These are phyloP conservation scores for Pachycephus smyrnensis DNA, from an alignment of 2,888 invertebrate species.

Conservation along the genomic window DNA sequence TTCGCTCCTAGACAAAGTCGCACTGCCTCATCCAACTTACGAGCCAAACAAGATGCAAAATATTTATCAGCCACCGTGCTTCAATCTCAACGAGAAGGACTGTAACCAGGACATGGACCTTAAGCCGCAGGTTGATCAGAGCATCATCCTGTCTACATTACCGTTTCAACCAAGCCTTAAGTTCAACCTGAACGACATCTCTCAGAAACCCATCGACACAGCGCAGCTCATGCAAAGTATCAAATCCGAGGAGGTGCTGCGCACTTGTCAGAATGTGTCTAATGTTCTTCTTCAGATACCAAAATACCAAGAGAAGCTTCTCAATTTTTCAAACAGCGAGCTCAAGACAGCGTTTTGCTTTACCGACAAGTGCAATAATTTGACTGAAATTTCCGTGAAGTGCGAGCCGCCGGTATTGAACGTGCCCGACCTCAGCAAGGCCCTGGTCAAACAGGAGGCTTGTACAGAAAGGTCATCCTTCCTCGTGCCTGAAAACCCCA, in stretches of 20 bases:
- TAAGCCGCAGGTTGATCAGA: slow-evolving; percentile 20
- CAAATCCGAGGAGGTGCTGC: slow-evolving; percentile 59
- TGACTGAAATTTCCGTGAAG: slow-evolving; percentile 53
- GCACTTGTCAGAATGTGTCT: slow-evolving; percentile 62
- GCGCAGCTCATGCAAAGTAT: slow-evolving; percentile 56
- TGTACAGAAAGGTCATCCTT: slow-evolving; percentile 32
- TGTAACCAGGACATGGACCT: slow-evolving; percentile 1
- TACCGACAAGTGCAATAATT: slow-evolving; percentile 62
- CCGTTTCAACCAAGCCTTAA: slow-evolving; percentile 53
- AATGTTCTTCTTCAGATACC: slow-evolving; percentile 62
- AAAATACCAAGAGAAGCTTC: slow-evolving; percentile 60
- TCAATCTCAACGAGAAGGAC: slow-evolving; percentile 17
- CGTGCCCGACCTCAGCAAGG: slow-evolving; percentile 62
- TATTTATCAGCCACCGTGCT: slow-evolving; percentile 16
- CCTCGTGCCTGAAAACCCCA: slow-evolving; percentile 50
- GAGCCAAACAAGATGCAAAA: slow-evolving; percentile 12
- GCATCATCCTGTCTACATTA: slow-evolving; percentile 37
- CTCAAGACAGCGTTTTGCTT: slow-evolving; percentile 49
- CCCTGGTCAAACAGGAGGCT: slow-evolving; percentile 51
- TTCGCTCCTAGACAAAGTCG: slow-evolving; percentile 2
- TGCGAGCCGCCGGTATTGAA: slow-evolving; percentile 61
- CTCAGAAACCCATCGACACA: slow-evolving; percentile 50
- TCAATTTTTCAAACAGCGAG: slow-evolving; percentile 57
- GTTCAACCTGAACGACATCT: slow-evolving; percentile 49
- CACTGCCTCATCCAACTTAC: slow-evolving; percentile 13